A percentile compares a stretch with the other conserved stretches of the same genome.
Conservation (phyloP, 2,113 vertebrate species). For the Cottus gobio region DNA sequence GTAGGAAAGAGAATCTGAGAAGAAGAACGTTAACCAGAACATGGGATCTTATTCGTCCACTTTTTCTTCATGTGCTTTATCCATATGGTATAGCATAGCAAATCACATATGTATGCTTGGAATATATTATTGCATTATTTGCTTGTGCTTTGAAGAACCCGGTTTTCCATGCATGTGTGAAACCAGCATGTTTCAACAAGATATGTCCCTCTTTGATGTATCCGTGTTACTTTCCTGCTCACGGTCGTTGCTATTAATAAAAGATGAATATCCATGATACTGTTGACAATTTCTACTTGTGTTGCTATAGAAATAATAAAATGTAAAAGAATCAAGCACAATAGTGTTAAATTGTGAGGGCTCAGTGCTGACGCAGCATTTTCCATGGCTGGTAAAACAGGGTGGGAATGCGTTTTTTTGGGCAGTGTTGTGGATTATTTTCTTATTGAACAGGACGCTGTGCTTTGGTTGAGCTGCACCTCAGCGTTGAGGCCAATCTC, state of each 20-base stretch:
- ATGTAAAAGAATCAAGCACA: constrained; percentile 29
- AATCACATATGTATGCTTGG: background rate
- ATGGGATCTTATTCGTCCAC: background rate
- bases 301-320: constrained; percentile 7
- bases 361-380: constrained; percentile 35
- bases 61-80: constrained; percentile 2
- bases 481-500: constrained; percentile 39
- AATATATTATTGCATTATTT: constrained; percentile 17
- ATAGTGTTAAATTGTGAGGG: constrained; percentile 2
- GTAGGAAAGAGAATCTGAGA: constrained; percentile 9
- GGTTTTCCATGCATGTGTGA: constrained; percentile 3
- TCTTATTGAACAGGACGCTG: constrained; percentile 56
- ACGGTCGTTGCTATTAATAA: background rate
- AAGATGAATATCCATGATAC: constrained; percentile 3
- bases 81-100: constrained; percentile 3
- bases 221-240: background rate
- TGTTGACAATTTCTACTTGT: constrained; percentile 7
- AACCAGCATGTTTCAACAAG: background rate
- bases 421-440: constrained; percentile 61
- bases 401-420: background rate
- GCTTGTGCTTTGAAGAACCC: constrained; percentile 17
- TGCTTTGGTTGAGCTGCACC: constrained; percentile 35
- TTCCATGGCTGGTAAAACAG: constrained; percentile 18
- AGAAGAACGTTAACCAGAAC: constrained; percentile 8
- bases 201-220: constrained; percentile 18